Percentiles rank a stretch among this genome's conserved stretches.
These are phyloP conservation scores for Spea bombifrons DNA, from an alignment of 2,113 vertebrate genomes.

Conservation along the genomic window DNA sequence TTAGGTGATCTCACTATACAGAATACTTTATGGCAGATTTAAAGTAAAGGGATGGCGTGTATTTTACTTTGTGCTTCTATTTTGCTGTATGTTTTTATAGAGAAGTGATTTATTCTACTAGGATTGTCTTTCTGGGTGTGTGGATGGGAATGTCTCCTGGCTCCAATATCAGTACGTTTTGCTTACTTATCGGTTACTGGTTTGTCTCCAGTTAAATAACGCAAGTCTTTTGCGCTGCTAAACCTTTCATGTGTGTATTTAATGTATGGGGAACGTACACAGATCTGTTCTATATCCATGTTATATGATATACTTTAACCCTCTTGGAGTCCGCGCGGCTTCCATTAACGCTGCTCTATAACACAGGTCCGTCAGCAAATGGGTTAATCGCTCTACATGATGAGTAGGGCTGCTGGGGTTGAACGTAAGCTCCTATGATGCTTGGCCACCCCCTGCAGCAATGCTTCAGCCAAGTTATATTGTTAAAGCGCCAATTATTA, in stretches of 20 bases:
- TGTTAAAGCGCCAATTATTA: too few relatives aligned
- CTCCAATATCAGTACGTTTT: too few relatives aligned
- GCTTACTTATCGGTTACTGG: too few relatives aligned
- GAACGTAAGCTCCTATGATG: background rate
- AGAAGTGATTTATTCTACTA: slow-evolving; percentile 54
- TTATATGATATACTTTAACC: too few relatives aligned
- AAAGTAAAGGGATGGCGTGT: slow-evolving; percentile 47
- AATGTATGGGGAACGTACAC: too few relatives aligned
- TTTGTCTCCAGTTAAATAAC: too few relatives aligned
- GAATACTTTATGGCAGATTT: slow-evolving; percentile 26
- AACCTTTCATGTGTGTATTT: too few relatives aligned
- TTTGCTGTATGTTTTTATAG: slow-evolving; percentile 54
- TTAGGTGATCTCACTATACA: slow-evolving; percentile 46
- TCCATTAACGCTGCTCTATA: too few relatives aligned
- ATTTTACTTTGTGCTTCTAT: slow-evolving; percentile 63
- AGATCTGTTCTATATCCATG: too few relatives aligned
- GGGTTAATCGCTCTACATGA: background rate
- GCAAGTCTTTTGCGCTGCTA: too few relatives aligned
- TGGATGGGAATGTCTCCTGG: too few relatives aligned
- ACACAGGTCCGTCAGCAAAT: background rate
- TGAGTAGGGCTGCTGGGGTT: background rate
- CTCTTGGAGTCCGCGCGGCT: too few relatives aligned
- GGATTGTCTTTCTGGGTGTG: background rate
- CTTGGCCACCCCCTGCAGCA: background rate
- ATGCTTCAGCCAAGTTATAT: background rate